These are phyloP conservation scores for Crossaster papposus DNA, from an alignment of 53 echinoderm and acorn worm species.

Conservation along the genomic window DNA sequence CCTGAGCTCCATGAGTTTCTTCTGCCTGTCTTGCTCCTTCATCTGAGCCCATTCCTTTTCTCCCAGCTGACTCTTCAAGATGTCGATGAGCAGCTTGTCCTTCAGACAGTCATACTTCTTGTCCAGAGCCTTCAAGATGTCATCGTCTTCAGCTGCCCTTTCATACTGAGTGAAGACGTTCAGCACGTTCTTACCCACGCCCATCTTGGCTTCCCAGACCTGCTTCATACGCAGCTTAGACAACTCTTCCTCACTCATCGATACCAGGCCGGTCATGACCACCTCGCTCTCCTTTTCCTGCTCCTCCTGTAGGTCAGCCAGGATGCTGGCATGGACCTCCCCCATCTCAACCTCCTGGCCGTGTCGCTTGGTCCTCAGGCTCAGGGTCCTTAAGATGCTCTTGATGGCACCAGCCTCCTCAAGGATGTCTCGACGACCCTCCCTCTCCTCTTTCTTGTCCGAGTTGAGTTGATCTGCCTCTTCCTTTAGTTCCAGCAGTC, in stretches of 20 bases:
- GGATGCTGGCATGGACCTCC: slow-evolving; percentile 75
- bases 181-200: slow-evolving; percentile 74
- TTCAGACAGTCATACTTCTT: slow-evolving; percentile 93
- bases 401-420: slow-evolving; percentile 98
- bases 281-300: slow-evolving; percentile 93
- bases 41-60: slow-evolving; percentile 84
- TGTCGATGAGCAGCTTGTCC: slow-evolving; percentile 84
- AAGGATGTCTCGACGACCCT: slow-evolving; percentile 76
- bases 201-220: slow-evolving; percentile 75
- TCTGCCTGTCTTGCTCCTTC: slow-evolving; percentile 84
- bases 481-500: slow-evolving; percentile 75
- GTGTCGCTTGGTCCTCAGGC: slow-evolving; percentile 63
- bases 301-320: slow-evolving; percentile 90
- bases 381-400: slow-evolving; percentile 75
- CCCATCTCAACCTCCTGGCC: slow-evolving; percentile 70
- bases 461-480: slow-evolving; percentile 84
- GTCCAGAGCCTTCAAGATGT: slow-evolving; percentile 83
- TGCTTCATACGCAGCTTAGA: slow-evolving; percentile 81
- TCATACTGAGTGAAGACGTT: slow-evolving; percentile 89
- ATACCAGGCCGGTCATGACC: slow-evolving; percentile 72
- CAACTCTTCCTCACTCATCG: slow-evolving; percentile 87
- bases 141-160: slow-evolving; percentile 87
- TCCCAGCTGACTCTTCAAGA: slow-evolving; percentile 77
- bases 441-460: slow-evolving; percentile 87
- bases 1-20: slow-evolving; percentile 82